These are phyloP conservation scores for Brachionus rotundiformis DNA, from an alignment of 1,140 invertebrate genomes.

Conservation along the genomic window DNA sequence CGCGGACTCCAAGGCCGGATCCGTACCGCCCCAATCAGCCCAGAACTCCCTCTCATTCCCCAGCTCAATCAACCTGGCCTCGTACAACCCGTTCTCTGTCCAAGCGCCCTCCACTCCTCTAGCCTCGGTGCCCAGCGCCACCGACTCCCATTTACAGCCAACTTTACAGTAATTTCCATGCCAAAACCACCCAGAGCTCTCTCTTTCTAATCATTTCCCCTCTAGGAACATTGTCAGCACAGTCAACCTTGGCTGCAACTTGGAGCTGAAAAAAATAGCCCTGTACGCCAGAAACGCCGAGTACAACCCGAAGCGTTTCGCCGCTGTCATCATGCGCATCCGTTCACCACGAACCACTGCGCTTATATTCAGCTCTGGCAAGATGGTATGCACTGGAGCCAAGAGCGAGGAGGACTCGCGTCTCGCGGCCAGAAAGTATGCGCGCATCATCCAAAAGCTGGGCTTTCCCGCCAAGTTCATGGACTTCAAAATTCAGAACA, in stretches of 20 bases:
- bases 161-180: conserved; percentile 41
- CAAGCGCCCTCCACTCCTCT: conserved; percentile 32
- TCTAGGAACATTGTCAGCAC: conserved; percentile 80
- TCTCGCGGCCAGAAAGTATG: conserved; percentile 95
- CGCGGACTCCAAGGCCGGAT: not conserved
- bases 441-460: conserved; percentile 96
- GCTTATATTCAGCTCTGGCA: conserved; percentile 97
- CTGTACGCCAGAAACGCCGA: conserved; percentile 98
- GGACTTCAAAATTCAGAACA: conserved; percentile 99
- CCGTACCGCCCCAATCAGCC: not conserved
- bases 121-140: not conserved
- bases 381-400: conserved; percentile 99
- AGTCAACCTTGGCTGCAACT: conserved; percentile 84
- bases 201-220: not conserved
- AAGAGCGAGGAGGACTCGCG: conserved; percentile 98
- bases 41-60: conserved; percentile 28
- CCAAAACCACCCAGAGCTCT: not conserved
- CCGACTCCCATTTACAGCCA: conserved; percentile 32
- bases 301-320: conserved; percentile 99
- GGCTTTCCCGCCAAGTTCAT: conserved; percentile 98
- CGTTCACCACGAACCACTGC: conserved; percentile 96
- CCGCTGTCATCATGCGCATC: conserved; percentile 99
- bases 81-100: conserved; percentile 18
- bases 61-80: conserved; percentile 1
- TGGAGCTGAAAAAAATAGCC: conserved; percentile 79